A percentile compares a stretch with the other conserved stretches of the same genome.
phyloP scores from a whole-genome alignment of 1,140 invertebrate genomes.

The Oncopodura yosiiana region DNA sequence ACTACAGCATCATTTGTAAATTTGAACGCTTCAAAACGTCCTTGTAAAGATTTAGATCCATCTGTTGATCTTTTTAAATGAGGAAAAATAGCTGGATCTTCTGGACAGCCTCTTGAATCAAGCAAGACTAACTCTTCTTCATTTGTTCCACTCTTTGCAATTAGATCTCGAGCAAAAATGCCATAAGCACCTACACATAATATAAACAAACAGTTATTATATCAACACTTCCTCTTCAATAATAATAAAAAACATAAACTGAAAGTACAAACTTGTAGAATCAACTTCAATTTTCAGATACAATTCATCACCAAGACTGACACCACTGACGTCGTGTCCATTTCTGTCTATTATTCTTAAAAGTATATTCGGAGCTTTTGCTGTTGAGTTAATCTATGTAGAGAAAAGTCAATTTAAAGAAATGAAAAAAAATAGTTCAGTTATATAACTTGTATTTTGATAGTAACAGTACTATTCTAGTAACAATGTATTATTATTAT shows the following conservation, averaged over 20 bases:
- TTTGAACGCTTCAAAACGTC: constrained; percentile 34
- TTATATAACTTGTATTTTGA: too few species aligned
- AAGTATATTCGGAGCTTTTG: constrained; percentile 26
- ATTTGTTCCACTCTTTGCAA: constrained; percentile 35
- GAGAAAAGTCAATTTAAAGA: too few species aligned
- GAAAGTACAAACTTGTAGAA: constrained; percentile 12
- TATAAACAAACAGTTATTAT: not conserved
- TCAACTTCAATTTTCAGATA: constrained; percentile 29
- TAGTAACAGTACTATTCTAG: too few species aligned
- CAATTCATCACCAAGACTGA: constrained; percentile 31
- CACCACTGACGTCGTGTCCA: constrained; percentile 33
- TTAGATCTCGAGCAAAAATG: constrained; percentile 29
- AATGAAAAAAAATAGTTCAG: too few species aligned
- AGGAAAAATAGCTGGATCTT: constrained; percentile 33
- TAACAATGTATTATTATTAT: too few species aligned
- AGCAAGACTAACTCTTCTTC: constrained; percentile 31
- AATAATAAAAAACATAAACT: too few species aligned
- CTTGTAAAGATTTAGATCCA: constrained; percentile 24
- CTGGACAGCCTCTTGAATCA: constrained; percentile 30
- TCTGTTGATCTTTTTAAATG: constrained; percentile 24
- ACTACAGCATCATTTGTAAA: constrained; percentile 35
- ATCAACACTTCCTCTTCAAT: not conserved
- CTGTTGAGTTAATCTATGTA: constrained; percentile 35
- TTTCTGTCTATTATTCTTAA: constrained; percentile 28
- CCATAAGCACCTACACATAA: constrained; percentile 29